Base-by-base conservation (phyloP, 2,797 vertebrate genomes). In the Onychomys arenicola region DNA sequence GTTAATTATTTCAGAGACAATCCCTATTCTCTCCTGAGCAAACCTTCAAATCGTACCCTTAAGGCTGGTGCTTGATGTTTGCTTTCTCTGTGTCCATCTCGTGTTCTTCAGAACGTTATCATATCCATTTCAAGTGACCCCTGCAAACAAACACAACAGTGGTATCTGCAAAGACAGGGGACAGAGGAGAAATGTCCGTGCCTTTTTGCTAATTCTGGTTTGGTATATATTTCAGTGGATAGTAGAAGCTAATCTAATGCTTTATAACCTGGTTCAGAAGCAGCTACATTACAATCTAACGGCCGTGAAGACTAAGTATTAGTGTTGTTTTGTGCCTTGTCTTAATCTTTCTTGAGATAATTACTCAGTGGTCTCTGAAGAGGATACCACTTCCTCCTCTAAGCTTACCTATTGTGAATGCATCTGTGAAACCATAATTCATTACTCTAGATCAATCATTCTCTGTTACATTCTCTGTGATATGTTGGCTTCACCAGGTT, bases 1-100 rank as follows among this genome's bases (percentile, higher is more conserved):
- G 49, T 90, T 73, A 84, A 82, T 95, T 80, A 92, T 94, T 95
- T 95, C 59, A 37, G 19, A 90, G 5, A 81, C 14, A 83, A 86
- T 23, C 10, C 63, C 13, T 82, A 29, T 29, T 82, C 27, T 90
- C 5, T 93, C n/a, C 69, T 73, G 10, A 92, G 49, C 32, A 88
- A 93, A 2, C 1, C 6, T 8, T 81, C 69, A n/a, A 13, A 19
- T 11, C 40, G 14, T 13, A 82, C 3, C 29, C 11, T 75, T 52
- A 71, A 6, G 13, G 9, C 52, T 49, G 0, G 25, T 89, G 5
- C 34, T 59, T 46, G 32, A 93, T 19, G 9, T 17, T 86, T 49
- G 17, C 21, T 57, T 10, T 7, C 61, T 76, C 52, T 71, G 10
- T 52, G 2, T 1, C 9, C 6, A 89, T 12, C 6, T 32, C 76